These are phyloP conservation scores for Cetonia aurata DNA, from an alignment of 2,888 invertebrate species.

Conservation along the genomic window DNA sequence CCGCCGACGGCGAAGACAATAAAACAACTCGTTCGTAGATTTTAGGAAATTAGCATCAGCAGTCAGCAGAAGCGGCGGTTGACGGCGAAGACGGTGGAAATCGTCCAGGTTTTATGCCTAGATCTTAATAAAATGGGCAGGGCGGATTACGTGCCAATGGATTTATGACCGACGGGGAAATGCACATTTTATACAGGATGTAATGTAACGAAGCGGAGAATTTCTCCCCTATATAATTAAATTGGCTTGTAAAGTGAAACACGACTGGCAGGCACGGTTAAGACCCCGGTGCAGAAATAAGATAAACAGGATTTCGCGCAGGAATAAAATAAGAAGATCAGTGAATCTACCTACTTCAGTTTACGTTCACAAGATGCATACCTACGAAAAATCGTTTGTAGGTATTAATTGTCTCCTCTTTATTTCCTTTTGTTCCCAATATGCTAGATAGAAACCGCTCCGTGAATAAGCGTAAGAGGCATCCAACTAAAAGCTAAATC, in stretches of 20 bases:
- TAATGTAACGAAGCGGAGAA: slow-evolving; percentile 11
- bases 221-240: slow-evolving; percentile 7
- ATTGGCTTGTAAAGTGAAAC: slow-evolving; percentile 14
- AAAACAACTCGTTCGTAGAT: slow-evolving; percentile 58
- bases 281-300: neutral
- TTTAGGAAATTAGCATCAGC: slow-evolving; percentile 57
- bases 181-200: slow-evolving; percentile 26
- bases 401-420: no score
- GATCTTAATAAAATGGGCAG: slow-evolving; percentile 30
- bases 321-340: no score
- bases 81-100: slow-evolving; percentile 8
- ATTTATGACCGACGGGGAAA: slow-evolving; percentile 21
- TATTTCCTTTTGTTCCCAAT: no score
- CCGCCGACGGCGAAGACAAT: slow-evolving; percentile 57
- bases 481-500: no score
- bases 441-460: no score
- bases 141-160: slow-evolving; percentile 26
- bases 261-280: neutral
- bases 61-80: slow-evolving; percentile 7
- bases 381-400: no score
- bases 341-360: no score
- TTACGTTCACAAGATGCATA: no score
- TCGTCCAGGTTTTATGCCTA: slow-evolving; percentile 15
- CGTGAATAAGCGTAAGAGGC: no score
- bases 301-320: neutral